Base-by-base conservation (phyloP, 2,888 invertebrate genomes). In the Temnothorax unifasciatus region DNA sequence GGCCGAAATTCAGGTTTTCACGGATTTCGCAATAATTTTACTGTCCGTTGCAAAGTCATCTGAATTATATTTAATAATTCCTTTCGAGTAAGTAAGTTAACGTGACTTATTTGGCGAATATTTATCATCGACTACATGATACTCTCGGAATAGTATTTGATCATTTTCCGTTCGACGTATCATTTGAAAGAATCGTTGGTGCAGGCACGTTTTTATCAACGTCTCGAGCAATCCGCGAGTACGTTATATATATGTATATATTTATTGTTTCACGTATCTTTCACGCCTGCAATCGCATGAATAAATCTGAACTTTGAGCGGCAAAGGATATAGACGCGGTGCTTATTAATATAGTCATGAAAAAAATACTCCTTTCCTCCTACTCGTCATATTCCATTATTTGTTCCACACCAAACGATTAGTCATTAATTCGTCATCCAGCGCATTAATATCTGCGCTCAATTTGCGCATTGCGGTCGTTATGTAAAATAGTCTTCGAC, bases 241-340 rank as follows among this genome's bases (percentile, higher is more conserved):
- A 4, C 3, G 44, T 25, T 21, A 21, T 25, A 25, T 25, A 25
- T 25, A 25, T 25, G 1, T 25, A 25, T 25, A 25, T 15, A 68
- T 15, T 18, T 41, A 29, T 41, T 38, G 2, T 25, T 3, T n/a
- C 18, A 15, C n/a, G 3, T 52, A 54, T 82, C 57, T 21, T 34
- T 63, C 59, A 77, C 38, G 41, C 3, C 29, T 41, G 34, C 15
- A 21, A 75, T 38, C 18, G 6, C 44, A 34, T 9, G 44, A 63
- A 54, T 52, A 59, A 82, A 63, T 29, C 18, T 64, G 89, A 66
- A 88, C 87, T 89, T 89, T 83, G 85, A 63, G 41, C 89, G 0
- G 4, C 0, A 9, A 8, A 29, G 18, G 44, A 82, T 63, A 73
- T 63, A 73, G 41, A 29, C 29, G 29, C 29, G 29, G n/a, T 25